These are phyloP conservation scores for Macrophya annulata DNA, from an alignment of 2,888 invertebrate genomes.

Conservation along the genomic window DNA sequence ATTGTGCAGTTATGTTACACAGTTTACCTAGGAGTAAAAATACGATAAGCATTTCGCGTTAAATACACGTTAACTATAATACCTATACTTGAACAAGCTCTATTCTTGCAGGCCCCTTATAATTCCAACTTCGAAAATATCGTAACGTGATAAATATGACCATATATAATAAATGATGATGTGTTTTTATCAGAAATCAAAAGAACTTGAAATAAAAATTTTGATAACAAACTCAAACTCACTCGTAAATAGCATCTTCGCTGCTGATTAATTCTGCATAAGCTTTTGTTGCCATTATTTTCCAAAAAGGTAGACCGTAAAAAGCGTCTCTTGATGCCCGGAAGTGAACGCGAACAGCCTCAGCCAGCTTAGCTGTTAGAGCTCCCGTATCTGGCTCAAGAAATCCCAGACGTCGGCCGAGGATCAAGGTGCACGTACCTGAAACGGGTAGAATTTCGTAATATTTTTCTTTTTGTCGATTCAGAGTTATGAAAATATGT, in stretches of 20 bases:
- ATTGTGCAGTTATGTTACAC: constrained; percentile 16
- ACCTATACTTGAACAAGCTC: background rate
- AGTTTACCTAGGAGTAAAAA: constrained; percentile 17
- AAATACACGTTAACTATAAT: background rate
- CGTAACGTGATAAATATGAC: background rate
- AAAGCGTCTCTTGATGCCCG: constrained; percentile 90
- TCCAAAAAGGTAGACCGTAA: constrained; percentile 92
- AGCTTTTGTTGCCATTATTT: constrained; percentile 87
- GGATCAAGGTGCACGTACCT: constrained; percentile 90
- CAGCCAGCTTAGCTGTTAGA: constrained; percentile 84
- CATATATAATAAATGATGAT: background rate
- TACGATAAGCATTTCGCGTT: constrained; percentile 39
- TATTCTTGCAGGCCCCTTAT: background rate
- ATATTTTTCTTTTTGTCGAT: background rate
- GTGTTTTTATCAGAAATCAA: background rate
- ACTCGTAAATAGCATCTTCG: constrained; percentile 92
- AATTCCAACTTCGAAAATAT: background rate
- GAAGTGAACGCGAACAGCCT: constrained; percentile 90
- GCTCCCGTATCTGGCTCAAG: constrained; percentile 81
- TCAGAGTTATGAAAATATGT: constrained; percentile 27
- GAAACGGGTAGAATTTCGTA: constrained; percentile 60
- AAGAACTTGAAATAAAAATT: background rate
- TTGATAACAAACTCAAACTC: constrained; percentile 74
- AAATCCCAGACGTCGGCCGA: constrained; percentile 91
- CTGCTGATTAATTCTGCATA: constrained; percentile 87